phyloP scores from a whole-genome alignment of 2,888 invertebrate species.

The Stegana nigrithorax region DNA sequence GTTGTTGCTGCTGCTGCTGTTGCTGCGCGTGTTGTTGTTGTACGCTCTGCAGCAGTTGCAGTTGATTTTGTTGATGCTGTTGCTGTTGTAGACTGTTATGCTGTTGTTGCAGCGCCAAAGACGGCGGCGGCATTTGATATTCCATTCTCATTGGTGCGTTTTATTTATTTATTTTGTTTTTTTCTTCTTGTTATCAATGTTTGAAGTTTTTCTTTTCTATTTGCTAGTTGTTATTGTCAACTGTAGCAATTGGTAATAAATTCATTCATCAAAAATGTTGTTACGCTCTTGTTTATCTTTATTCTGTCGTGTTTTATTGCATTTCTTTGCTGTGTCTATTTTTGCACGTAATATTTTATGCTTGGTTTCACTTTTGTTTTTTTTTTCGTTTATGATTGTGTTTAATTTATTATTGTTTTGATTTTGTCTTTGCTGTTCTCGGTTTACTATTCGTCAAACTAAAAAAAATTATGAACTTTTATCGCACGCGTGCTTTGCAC shows the following conservation, averaged over 20 bases:
- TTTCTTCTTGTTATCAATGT: neutral
- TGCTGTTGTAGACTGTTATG: conserved; percentile 56
- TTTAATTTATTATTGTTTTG: conserved; percentile 20
- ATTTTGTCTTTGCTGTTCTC: conserved; percentile 12
- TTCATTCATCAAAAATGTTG: conserved; percentile 20
- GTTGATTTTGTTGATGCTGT: conserved; percentile 27
- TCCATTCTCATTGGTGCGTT: conserved; percentile 66
- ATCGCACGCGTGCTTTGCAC: conserved; percentile 41
- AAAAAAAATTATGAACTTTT: conserved; percentile 40
- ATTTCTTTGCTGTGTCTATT: conserved; percentile 16
- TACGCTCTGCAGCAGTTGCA: conserved; percentile 27
- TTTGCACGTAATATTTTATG: conserved; percentile 8
- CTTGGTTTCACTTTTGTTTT: neutral
- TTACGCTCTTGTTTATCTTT: neutral
- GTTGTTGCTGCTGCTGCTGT: conserved; percentile 53
- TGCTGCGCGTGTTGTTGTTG: conserved; percentile 42
- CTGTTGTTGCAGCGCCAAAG: conserved; percentile 61
- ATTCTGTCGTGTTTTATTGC: conserved; percentile 7
- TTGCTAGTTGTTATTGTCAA: neutral
- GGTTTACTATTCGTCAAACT: neutral
- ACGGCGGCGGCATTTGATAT: conserved; percentile 68
- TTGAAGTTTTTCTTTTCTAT: conserved; percentile 13
- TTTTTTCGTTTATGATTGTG: conserved; percentile 16
- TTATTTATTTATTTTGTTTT: conserved; percentile 40
- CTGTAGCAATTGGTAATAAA: neutral